Evolutionary conservation across 2,797 vertebrate genomes (phyloP).

Genomic region (Sebastes flavidus): DNA sequence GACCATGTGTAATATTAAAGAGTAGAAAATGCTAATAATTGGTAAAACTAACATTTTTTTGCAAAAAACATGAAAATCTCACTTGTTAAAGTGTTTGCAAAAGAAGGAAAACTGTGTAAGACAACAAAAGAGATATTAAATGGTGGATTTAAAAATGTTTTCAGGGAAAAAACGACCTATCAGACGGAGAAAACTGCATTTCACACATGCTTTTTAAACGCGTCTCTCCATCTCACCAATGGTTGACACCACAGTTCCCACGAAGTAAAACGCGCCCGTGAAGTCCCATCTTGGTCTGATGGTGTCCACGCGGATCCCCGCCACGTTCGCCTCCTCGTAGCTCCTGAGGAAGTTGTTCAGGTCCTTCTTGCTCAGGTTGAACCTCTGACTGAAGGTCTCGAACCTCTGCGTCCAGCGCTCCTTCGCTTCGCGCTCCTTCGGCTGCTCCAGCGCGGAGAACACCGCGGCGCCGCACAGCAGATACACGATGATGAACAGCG

Average conservation of each 20-base stretch:
- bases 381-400: conserved; percentile 87
- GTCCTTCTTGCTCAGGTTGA: conserved; percentile 89
- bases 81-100: background rate
- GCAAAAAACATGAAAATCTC: no score
- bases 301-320: conserved; percentile 89
- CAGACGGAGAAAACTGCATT: background rate
- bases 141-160: background rate
- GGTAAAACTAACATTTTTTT: background rate
- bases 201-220: background rate
- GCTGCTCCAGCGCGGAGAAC: conserved; percentile 93
- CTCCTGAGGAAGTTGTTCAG: conserved; percentile 87
- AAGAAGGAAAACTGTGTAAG: no score
- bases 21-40: background rate
- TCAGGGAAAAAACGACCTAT: background rate
- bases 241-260: conserved; percentile 95
- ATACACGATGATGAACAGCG: conserved; percentile 88
- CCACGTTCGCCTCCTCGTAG: conserved; percentile 90
- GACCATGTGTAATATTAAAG: background rate
- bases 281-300: conserved; percentile 93
- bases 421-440: conserved; percentile 88
- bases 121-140: background rate
- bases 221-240: conserved; percentile 83
- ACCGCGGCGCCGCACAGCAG: conserved; percentile 92
- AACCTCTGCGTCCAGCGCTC: conserved; percentile 89
- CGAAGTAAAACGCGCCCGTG: conserved; percentile 94